Conservation (phyloP, 2,113 vertebrate species). For the Rhea pennata region DNA sequence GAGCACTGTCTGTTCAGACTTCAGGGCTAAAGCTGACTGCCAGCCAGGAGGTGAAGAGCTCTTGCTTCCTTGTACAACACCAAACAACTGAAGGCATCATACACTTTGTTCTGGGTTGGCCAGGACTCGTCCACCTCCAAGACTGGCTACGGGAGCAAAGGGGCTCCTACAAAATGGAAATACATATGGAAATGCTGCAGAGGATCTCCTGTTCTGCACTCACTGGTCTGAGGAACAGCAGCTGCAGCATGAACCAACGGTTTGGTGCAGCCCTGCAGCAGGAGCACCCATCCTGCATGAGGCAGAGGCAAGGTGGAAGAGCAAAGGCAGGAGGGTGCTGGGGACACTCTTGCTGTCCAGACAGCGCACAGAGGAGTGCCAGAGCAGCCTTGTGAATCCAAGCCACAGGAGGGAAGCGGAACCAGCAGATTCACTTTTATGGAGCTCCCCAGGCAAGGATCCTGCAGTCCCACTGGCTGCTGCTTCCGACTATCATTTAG, state of each 20-base stretch:
- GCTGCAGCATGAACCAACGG: not conserved
- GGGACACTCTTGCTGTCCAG: not conserved
- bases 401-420: not conserved
- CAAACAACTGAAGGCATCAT: not conserved
- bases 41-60: not conserved
- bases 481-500: accelerated
- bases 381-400: not conserved
- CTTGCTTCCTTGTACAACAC: not conserved
- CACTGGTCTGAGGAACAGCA: not conserved
- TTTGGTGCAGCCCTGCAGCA: not conserved
- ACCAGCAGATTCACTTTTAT: not conserved
- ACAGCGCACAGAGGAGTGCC: not conserved
- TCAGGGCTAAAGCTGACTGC: not conserved
- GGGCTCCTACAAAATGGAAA: not conserved
- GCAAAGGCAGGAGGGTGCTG: not conserved
- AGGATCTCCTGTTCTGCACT: not conserved
- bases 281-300: too few relatives aligned
- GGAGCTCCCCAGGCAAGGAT: not conserved
- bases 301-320: not conserved
- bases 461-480: not conserved
- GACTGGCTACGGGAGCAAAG: not conserved
- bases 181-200: not conserved
- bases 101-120: not conserved
- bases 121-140: not conserved
- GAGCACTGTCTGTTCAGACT: not conserved